A percentile compares a stretch with the other conserved stretches of the same genome.
Evolutionary conservation across 1,140 invertebrate species (phyloP).

Genomic region (Lutraria rhynchaena): DNA sequence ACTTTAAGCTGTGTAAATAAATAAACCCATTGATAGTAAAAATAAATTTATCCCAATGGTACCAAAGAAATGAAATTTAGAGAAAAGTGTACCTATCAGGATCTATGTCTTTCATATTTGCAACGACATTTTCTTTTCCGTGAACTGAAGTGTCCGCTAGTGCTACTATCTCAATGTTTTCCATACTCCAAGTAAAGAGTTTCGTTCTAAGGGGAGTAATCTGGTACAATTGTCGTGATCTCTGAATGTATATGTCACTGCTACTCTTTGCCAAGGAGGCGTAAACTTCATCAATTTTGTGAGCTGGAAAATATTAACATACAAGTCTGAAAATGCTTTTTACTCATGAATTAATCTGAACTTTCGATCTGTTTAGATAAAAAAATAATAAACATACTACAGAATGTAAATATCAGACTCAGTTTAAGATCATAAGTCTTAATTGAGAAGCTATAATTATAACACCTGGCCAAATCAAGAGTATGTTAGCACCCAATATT

Average conservation of each 20-base stretch:
- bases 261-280: slow-evolving; percentile 93
- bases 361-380: no score
- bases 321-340: neutral
- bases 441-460: no score
- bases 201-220: slow-evolving; percentile 87
- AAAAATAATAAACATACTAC: neutral
- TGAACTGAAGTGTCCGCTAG: slow-evolving; percentile 93
- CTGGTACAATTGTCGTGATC: slow-evolving; percentile 91
- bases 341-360: no score
- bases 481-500: no score
- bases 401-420: neutral
- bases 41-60: no score
- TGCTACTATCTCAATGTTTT: slow-evolving; percentile 87
- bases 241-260: slow-evolving; percentile 96
- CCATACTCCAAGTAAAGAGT: slow-evolving; percentile 91
- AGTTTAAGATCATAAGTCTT: neutral
- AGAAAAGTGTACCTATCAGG: slow-evolving; percentile 88
- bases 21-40: no score
- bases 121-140: slow-evolving; percentile 90
- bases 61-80: no score
- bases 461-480: no score
- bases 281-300: slow-evolving; percentile 92
- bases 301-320: slow-evolving; percentile 78
- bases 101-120: slow-evolving; percentile 90
- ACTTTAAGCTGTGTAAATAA: no score